Evolutionary conservation across 2,888 invertebrate species (phyloP), one percentile per base, ranked within the genome.

Genomic region (Apotomis turbidana): DNA sequence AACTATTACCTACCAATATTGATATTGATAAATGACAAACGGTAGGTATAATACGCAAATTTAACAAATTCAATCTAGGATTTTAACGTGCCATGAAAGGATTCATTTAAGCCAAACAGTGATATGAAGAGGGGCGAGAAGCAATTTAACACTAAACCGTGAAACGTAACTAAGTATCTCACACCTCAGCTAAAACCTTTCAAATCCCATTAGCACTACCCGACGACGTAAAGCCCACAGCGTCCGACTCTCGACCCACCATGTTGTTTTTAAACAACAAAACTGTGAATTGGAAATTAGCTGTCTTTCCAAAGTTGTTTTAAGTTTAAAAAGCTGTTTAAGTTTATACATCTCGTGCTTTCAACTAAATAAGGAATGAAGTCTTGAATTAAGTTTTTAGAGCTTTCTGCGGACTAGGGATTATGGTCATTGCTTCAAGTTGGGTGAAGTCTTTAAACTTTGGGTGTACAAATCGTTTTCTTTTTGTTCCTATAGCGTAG

Each of bases 281-380:
- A 36, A 62, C 61, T 4, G 57, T 66, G 52, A 72, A 68, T 63
- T 62, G 62, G 44, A 58, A 52, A 68, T 72, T 58, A 68, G 62
- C 67, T 58, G 15, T 59, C 51, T 68, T 68, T 62, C 27, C 12
- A 13, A 67, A 68, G 58, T 62, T 68, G 60, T n/a, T 68, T 52
- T 44, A 54, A 68, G 62, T 68, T 72, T 68, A 68, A 63, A 63
- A 72, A 63, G 62, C 62, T 54, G 71, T 68, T 68, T 38, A 72
- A 72, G 44, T 72, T 72, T 68, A 15, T 12, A 68, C 62, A 68
- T 36, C 44, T 38, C 10, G 44, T 41, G 61, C 38, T 46, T 49
- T 52, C 44, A 15, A 15, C 44, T 72, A 51, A 63, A 52, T 58
- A 52, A 58, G 57, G 52, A 54, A 63, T 54, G 13, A 63, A 70